These are phyloP conservation scores for Orchesella cincta DNA, from an alignment of 1,140 invertebrate genomes.

Conservation along the genomic window DNA sequence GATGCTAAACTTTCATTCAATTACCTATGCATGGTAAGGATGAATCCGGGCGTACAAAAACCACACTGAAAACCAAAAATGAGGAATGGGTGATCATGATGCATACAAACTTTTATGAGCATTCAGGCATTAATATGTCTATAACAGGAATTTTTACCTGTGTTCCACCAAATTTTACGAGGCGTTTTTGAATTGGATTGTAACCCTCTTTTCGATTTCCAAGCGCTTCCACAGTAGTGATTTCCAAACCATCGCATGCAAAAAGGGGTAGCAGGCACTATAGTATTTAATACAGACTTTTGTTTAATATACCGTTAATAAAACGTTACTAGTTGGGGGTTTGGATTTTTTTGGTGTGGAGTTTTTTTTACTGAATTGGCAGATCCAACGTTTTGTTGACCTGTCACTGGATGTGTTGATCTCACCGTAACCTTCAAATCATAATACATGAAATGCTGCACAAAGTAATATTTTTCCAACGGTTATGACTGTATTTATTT, in stretches of 20 bases:
- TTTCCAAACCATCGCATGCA: conserved; percentile 57
- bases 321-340: neutral
- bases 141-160: conserved; percentile 32
- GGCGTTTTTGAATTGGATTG: conserved; percentile 52
- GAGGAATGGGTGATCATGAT: too few relatives aligned
- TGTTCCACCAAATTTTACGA: conserved; percentile 55
- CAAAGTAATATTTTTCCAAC: neutral
- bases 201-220: conserved; percentile 55
- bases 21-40: conserved; percentile 61
- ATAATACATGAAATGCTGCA: neutral
- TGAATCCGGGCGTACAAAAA: conserved; percentile 58
- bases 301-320: neutral
- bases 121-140: neutral
- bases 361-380: conserved; percentile 43
- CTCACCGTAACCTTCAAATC: conserved; percentile 51
- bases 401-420: conserved; percentile 40
- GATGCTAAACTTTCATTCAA: too few relatives aligned
- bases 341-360: neutral
- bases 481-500: neutral
- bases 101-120: neutral
- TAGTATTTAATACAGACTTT: conserved; percentile 3
- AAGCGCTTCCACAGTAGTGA: conserved; percentile 60
- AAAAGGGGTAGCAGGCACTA: conserved; percentile 60
- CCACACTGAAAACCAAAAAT: conserved; percentile 54
- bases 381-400: conserved; percentile 33